Evolutionary conservation across 2,797 vertebrate species (phyloP), one percentile per base, ranked within the genome.

Genomic region (Lateolabrax maculatus): DNA sequence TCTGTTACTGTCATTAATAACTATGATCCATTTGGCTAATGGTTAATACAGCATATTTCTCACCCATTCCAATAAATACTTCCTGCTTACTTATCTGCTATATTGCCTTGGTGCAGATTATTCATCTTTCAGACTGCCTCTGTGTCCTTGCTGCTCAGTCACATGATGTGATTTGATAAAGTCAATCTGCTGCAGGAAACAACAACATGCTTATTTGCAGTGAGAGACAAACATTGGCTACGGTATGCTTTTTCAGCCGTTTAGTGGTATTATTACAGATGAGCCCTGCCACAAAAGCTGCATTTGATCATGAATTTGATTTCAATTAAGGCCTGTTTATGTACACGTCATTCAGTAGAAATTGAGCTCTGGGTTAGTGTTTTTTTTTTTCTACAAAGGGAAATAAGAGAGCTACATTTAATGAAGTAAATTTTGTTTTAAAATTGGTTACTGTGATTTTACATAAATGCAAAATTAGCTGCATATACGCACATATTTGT

Each of bases 111-210:
- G 36, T 60, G 55, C 75, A 78, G 83, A 91, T 89, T 85, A 84
- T 57, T 86, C 71, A 70, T 83, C 71, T 36, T 41, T 68, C 71
- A 79, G 87, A 80, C 73, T 16, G 72, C 71, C 58, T 79, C 71
- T 78, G 62, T 85, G 82, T 71, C 75, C 83, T 84, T 25, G 9
- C 66, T 73, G 80, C 76, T 82, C 6, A 0, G 83, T 91, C 93
- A 94, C 83, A 75, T 92, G 91, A 89, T 49, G 67, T 84, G 86
- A 93, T 94, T 86, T 89, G 81, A 93, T 90, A 86, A 90, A 85
- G 69, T 56, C 57, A 51, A 51, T 85, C 49, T 73, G 51, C 79
- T 84, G 66, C 71, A 89, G 91, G 84, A 90, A 87, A 87, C 80
- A 88, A 80, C 56, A 75, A 61, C 64, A 48, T 8, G 1, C 52